Percentiles rank a stretch among this genome's conserved stretches.
These are phyloP conservation scores for Podocnemis expansa DNA, from an alignment of 2,113 vertebrate genomes.

Conservation along the genomic window DNA sequence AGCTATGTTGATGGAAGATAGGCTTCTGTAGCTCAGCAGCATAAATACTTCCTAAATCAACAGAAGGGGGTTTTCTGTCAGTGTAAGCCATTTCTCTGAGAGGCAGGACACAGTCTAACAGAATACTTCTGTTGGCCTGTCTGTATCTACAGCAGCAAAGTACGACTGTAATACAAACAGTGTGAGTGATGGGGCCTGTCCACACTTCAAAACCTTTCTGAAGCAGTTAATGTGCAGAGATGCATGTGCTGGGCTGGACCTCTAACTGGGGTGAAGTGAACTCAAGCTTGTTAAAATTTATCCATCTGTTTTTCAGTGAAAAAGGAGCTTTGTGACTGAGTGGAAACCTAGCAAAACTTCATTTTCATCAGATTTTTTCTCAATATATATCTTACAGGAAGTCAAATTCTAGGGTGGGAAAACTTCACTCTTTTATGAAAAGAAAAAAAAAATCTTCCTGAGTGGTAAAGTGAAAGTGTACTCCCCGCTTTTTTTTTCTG, in stretches of 20 bases:
- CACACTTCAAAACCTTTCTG: no score
- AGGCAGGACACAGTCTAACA: neutral
- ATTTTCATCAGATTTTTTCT: neutral
- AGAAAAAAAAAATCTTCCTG: neutral
- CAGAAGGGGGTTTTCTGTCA: neutral
- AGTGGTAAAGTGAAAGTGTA: neutral
- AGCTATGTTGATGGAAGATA: neutral
- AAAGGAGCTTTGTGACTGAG: neutral
- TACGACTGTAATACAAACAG: no score
- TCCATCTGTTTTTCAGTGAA: no score
- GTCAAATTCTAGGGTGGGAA: neutral
- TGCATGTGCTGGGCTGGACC: no score
- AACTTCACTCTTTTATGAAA: neutral
- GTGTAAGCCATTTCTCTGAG: neutral
- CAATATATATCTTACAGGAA: neutral
- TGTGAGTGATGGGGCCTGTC: no score
- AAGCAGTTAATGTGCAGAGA: no score
- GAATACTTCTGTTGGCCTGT: neutral
- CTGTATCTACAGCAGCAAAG: neutral
- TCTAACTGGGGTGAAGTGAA: no score
- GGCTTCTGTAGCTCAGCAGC: neutral
- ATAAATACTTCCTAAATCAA: neutral
- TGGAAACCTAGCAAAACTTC: neutral
- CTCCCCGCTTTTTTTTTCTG: neutral
- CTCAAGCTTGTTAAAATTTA: no score